Percentiles rank a stretch among this genome's conserved stretches.
These are phyloP conservation scores for Euplexia lucipara DNA, from an alignment of 2,888 invertebrate species.

Conservation along the genomic window DNA sequence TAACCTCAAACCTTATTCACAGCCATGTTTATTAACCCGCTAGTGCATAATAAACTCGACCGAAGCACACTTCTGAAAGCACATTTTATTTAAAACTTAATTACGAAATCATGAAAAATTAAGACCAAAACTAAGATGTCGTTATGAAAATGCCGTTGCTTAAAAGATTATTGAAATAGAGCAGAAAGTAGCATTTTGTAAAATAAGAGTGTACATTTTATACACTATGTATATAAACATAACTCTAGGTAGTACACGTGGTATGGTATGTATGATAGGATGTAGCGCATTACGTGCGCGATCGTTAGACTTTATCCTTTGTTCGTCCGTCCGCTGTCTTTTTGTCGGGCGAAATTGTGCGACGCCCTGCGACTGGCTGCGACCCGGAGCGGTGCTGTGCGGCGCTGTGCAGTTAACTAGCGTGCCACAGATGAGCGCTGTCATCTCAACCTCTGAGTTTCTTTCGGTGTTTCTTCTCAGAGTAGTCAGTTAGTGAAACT, in stretches of 20 bases:
- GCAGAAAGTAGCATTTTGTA: slow-evolving; percentile 2
- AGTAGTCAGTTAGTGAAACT: no score
- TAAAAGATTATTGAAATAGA: slow-evolving; percentile 3
- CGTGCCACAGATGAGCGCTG: background rate
- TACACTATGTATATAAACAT: background rate
- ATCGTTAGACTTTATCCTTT: slow-evolving; percentile 53
- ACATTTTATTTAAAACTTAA: background rate
- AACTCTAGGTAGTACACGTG: background rate
- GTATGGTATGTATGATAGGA: slow-evolving; percentile 7
- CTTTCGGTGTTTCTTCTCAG: no score
- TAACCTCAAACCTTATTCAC: no score
- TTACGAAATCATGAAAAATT: background rate
- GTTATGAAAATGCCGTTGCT: background rate
- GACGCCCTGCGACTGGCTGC: background rate
- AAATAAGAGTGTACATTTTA: background rate
- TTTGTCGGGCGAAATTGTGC: slow-evolving; percentile 35
- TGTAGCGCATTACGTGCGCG: slow-evolving; percentile 29
- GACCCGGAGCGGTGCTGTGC: background rate
- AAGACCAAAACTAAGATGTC: background rate
- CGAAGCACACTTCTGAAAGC: background rate
- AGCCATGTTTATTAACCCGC: no score
- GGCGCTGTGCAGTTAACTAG: slow-evolving; percentile 14
- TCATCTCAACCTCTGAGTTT: no score
- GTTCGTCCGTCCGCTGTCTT: slow-evolving; percentile 46
- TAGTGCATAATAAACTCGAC: no score